Evolutionary conservation across 2,888 invertebrate species (phyloP).

Genomic region (Zaprionus bogoriensis): DNA sequence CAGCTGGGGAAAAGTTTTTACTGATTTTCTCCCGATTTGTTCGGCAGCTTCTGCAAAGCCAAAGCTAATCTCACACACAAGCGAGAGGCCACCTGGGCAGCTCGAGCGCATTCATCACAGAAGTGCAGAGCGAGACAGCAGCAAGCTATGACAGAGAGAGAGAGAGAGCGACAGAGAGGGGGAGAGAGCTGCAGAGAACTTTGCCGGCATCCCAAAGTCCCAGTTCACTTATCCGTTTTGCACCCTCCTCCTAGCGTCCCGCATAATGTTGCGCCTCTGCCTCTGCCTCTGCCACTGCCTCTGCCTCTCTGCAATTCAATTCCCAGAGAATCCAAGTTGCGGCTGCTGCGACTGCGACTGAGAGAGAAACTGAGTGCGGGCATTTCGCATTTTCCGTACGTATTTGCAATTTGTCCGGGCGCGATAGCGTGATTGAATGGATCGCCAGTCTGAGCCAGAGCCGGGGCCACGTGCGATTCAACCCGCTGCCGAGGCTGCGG

Average conservation of each 20-base stretch:
- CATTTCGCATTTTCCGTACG: constrained; percentile 49
- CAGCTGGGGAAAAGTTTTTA: constrained; percentile 28
- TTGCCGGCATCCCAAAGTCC: constrained; percentile 46
- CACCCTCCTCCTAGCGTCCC: constrained; percentile 11
- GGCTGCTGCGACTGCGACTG: too few relatives aligned
- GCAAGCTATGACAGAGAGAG: not conserved
- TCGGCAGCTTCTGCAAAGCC: constrained; percentile 20
- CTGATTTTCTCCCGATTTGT: not conserved
- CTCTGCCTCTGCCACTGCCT: too few relatives aligned
- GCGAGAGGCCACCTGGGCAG: constrained; percentile 42
- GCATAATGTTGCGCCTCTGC: constrained; percentile 38
- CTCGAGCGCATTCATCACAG: constrained; percentile 55
- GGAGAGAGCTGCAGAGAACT: constrained; percentile 14
- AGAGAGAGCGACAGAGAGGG: constrained; percentile 13
- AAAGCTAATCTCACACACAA: constrained; percentile 43
- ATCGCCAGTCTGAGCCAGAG: constrained; percentile 36
- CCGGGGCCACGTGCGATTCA: constrained; percentile 33
- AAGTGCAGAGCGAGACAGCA: constrained; percentile 32
- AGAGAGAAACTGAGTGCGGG: not conserved
- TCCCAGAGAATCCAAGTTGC: constrained; percentile 42
- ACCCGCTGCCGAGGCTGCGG: constrained; percentile 7
- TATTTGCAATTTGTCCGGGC: constrained; percentile 71
- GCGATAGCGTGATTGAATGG: constrained; percentile 72
- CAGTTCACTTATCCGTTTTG: constrained; percentile 71
- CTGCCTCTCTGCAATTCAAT: constrained; percentile 34